These are phyloP conservation scores for Isaurus tuberculatus DNA, from an alignment of 92 coral and sea anemone species.

Conservation along the genomic window DNA sequence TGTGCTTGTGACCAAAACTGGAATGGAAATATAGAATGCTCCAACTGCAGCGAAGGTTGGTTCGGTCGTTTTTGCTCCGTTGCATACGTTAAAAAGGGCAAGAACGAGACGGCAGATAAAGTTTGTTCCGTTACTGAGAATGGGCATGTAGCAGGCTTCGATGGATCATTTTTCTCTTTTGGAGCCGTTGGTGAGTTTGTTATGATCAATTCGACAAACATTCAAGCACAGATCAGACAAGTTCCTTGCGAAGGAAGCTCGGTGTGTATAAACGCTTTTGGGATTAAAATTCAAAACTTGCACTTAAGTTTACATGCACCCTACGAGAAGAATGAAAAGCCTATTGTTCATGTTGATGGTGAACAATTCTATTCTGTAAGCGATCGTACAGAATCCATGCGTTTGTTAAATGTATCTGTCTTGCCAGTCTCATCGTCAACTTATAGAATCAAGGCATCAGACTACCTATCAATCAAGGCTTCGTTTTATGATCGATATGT, in stretches of 20 bases:
- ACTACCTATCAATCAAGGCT: slow-evolving; percentile 39
- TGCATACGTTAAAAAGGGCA: slow-evolving; percentile 52
- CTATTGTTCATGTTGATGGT: slow-evolving; percentile 53
- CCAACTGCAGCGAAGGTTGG: slow-evolving; percentile 64
- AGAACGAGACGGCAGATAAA: slow-evolving; percentile 28
- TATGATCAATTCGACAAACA: slow-evolving; percentile 50
- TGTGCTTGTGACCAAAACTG: slow-evolving; percentile 62
- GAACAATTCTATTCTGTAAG: slow-evolving; percentile 9
- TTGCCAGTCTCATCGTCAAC: slow-evolving; percentile 16
- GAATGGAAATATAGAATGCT: slow-evolving; percentile 62
- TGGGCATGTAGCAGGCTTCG: slow-evolving; percentile 65
- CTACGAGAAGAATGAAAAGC: slow-evolving; percentile 56
- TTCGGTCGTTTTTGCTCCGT: slow-evolving; percentile 65
- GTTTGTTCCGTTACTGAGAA: slow-evolving; percentile 47
- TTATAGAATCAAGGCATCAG: slow-evolving; percentile 24
- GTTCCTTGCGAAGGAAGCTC: slow-evolving; percentile 68
- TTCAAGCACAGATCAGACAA: slow-evolving; percentile 70
- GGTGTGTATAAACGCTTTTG: slow-evolving; percentile 70
- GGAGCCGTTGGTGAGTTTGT: slow-evolving; percentile 67
- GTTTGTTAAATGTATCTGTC: slow-evolving; percentile 24
- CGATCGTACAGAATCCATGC: slow-evolving; percentile 21
- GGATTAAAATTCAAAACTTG: slow-evolving; percentile 42
- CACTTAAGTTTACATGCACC: slow-evolving; percentile 73
- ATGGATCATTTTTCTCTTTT: slow-evolving; percentile 62
- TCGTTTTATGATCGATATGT: slow-evolving; percentile 50